A percentile compares a stretch with the other conserved stretches of the same genome.
Evolutionary conservation across 2,113 vertebrate species (phyloP).

Genomic region (Calcarius ornatus): DNA sequence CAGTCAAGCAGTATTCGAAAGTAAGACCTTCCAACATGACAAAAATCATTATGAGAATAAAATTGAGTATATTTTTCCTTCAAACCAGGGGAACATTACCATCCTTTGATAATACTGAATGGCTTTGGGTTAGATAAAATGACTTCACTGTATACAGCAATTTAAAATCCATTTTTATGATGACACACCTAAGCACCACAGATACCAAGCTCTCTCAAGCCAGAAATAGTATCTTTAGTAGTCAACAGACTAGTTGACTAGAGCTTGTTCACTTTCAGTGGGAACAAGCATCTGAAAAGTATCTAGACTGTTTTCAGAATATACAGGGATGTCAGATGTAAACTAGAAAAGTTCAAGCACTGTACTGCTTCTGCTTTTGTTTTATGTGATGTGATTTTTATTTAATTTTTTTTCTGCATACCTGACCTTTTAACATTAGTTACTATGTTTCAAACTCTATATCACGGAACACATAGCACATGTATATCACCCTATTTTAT

Average conservation of each 20-base stretch:
- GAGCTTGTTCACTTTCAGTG: not conserved
- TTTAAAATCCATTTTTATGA: constrained; percentile 5
- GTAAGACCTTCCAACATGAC: not conserved
- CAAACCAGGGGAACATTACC: not conserved
- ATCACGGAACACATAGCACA: not conserved
- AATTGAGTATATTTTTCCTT: not conserved
- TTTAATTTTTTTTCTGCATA: not conserved
- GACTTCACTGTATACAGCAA: not conserved
- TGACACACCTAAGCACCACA: not conserved
- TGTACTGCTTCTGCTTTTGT: not conserved
- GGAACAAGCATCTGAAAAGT: not conserved
- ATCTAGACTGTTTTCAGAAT: not conserved
- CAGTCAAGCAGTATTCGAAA: not conserved
- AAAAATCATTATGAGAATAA: not conserved
- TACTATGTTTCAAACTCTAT: not conserved
- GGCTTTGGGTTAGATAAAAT: not conserved
- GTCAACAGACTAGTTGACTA: not conserved
- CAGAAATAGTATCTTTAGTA: not conserved
- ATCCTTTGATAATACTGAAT: not conserved
- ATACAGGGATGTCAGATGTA: not conserved
- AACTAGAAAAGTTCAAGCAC: not conserved
- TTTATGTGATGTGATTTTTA: not conserved
- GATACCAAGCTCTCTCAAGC: not conserved
- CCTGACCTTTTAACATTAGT: not conserved
- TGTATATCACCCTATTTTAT: not conserved